These are phyloP conservation scores for Onychomys torridus DNA, from an alignment of 2,797 vertebrate genomes.

Conservation along the genomic window DNA sequence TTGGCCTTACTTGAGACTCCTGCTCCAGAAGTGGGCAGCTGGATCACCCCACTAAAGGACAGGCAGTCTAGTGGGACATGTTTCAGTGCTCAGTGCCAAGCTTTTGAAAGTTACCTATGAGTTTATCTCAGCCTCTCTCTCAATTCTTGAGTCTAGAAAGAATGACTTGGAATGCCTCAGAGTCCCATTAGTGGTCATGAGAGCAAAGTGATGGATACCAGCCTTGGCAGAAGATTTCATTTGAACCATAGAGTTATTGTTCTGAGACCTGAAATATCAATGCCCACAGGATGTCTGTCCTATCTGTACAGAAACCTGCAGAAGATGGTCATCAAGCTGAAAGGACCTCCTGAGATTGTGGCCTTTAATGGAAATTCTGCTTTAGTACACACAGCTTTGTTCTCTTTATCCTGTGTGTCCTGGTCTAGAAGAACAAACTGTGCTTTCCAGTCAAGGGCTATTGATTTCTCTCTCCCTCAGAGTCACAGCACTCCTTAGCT, in stretches of 20 bases:
- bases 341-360: neutral
- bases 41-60: conserved; percentile 72
- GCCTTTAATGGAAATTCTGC: conserved; percentile 71
- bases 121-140: conserved; percentile 75
- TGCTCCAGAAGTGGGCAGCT: conserved; percentile 49
- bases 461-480: conserved; percentile 19
- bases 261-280: neutral
- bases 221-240: conserved; percentile 66
- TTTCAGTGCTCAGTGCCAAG: conserved; percentile 70
- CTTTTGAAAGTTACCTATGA: conserved; percentile 69
- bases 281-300: conserved; percentile 37
- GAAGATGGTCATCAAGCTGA: conserved; percentile 36
- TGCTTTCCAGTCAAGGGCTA: conserved; percentile 51
- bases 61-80: conserved; percentile 65
- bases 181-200: conserved; percentile 40
- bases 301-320: neutral
- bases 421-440: conserved; percentile 50
- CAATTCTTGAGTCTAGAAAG: conserved; percentile 75
- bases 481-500: conserved; percentile 39
- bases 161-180: conserved; percentile 64
- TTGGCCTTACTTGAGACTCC: neutral
- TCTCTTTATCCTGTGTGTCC: conserved; percentile 13
- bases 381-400: neutral
- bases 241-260: neutral
- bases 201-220: conserved; percentile 64